These are phyloP conservation scores for Salvator merianae DNA, from an alignment of 2,113 vertebrate genomes.

Conservation along the genomic window DNA sequence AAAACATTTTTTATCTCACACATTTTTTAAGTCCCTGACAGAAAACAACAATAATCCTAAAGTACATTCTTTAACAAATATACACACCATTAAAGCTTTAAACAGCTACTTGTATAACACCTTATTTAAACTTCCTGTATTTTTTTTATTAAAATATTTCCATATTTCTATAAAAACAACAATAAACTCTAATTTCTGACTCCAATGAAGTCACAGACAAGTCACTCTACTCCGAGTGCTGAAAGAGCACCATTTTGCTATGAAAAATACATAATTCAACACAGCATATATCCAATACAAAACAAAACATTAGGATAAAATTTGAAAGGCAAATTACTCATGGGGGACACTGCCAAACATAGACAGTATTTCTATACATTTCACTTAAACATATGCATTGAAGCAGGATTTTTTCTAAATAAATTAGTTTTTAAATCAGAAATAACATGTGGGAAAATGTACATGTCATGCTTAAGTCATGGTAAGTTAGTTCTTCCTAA, in stretches of 20 bases:
- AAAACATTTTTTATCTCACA: conserved; percentile 60
- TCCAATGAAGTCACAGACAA: background rate
- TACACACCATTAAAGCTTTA: conserved; percentile 56
- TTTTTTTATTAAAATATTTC: background rate
- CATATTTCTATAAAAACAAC: background rate
- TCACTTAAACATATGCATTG: background rate
- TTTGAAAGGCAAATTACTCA: background rate
- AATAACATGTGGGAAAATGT: too few relatives aligned
- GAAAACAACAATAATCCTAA: conserved; percentile 41
- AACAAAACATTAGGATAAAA: background rate
- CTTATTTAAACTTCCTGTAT: conserved; percentile 62
- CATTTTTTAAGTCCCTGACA: conserved; percentile 62
- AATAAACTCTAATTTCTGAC: conserved; percentile 54
- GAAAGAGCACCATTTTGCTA: background rate
- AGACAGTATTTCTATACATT: background rate
- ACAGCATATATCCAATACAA: background rate
- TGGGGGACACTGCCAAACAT: too few relatives aligned
- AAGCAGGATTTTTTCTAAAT: too few relatives aligned
- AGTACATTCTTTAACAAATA: background rate
- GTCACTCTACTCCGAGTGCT: background rate
- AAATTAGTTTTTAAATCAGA: too few relatives aligned
- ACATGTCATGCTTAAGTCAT: too few relatives aligned
- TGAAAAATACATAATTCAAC: background rate
- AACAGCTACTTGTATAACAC: conserved; percentile 64
- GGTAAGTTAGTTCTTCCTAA: too few relatives aligned